Evolutionary conservation across 2,113 vertebrate genomes (phyloP).

Genomic region (Girardinichthys multiradiatus): DNA sequence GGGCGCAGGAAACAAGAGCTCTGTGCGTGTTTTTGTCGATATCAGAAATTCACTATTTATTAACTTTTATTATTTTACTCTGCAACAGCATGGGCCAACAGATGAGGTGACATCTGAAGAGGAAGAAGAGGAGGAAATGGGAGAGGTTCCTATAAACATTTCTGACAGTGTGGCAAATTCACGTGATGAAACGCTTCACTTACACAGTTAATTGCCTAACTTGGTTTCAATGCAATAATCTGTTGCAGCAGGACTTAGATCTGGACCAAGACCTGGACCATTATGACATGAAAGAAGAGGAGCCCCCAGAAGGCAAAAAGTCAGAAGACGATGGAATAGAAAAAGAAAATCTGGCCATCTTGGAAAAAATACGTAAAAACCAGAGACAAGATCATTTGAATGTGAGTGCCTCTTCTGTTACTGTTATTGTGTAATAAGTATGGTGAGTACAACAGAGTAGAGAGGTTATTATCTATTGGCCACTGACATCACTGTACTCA

Average conservation of each 20-base stretch:
- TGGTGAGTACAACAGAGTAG: too few species aligned
- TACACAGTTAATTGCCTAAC: not conserved
- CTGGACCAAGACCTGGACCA: conserved; percentile 80
- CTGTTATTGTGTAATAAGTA: not conserved
- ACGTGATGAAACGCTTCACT: not conserved
- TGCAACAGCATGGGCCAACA: conserved; percentile 72
- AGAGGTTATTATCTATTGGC: too few species aligned
- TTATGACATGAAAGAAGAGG: conserved; percentile 99
- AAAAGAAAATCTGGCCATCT: conserved; percentile 95
- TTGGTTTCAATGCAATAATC: not conserved
- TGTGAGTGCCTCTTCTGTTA: conserved; percentile 80
- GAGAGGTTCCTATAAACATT: conserved; percentile 78
- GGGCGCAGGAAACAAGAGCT: not conserved
- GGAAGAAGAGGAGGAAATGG: conserved; percentile 94
- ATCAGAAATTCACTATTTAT: not conserved
- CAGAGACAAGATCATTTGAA: conserved; percentile 99
- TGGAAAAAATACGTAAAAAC: conserved; percentile 98
- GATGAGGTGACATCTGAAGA: conserved; percentile 97
- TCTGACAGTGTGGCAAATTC: not conserved
- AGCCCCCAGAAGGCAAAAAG: conserved; percentile 91
- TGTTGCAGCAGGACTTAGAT: conserved; percentile 85
- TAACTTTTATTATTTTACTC: conserved; percentile 3
- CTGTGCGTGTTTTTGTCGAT: not conserved
- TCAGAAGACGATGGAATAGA: conserved; percentile 98
- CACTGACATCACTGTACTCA: too few species aligned